Evolutionary conservation across 1,140 invertebrate genomes (phyloP).

Genomic region (Zaprionus davidi): DNA sequence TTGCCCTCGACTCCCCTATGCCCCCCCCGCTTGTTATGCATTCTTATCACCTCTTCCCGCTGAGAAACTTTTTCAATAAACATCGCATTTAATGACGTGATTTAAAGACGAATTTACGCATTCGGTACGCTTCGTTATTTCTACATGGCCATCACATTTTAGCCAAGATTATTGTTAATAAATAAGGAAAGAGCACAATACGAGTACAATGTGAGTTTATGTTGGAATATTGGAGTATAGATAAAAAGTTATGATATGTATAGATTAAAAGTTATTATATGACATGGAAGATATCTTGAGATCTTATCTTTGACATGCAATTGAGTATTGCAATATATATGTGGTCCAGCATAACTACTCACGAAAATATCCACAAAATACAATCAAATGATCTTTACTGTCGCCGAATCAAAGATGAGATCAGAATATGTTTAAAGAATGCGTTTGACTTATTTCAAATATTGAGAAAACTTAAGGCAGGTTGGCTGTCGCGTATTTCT

Average conservation of each 20-base stretch:
- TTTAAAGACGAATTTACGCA: conserved; percentile 18
- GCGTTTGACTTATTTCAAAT: too few relatives aligned
- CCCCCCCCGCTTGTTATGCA: background rate
- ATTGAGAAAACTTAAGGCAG: too few relatives aligned
- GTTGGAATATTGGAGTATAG: background rate
- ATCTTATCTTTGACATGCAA: background rate
- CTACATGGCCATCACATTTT: background rate
- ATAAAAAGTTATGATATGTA: background rate
- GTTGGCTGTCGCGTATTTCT: too few relatives aligned
- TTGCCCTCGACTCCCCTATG: background rate
- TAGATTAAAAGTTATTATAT: background rate
- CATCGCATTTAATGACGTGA: conserved; percentile 13
- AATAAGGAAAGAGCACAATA: background rate
- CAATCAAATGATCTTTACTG: too few relatives aligned
- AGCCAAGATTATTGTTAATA: conserved; percentile 4
- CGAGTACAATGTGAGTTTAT: background rate
- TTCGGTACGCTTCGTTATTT: background rate
- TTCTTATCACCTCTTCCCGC: conserved; percentile 3
- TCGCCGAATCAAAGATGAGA: too few relatives aligned
- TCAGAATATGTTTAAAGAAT: too few relatives aligned
- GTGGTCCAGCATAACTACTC: too few relatives aligned
- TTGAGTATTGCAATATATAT: too few relatives aligned
- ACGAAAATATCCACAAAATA: too few relatives aligned
- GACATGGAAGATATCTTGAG: background rate
- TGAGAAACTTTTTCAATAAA: conserved; percentile 34